A percentile compares a stretch with the other conserved stretches of the same genome.
Conservation (phyloP, 2,888 invertebrate genomes). For the Rhogogaster chlorosoma region DNA sequence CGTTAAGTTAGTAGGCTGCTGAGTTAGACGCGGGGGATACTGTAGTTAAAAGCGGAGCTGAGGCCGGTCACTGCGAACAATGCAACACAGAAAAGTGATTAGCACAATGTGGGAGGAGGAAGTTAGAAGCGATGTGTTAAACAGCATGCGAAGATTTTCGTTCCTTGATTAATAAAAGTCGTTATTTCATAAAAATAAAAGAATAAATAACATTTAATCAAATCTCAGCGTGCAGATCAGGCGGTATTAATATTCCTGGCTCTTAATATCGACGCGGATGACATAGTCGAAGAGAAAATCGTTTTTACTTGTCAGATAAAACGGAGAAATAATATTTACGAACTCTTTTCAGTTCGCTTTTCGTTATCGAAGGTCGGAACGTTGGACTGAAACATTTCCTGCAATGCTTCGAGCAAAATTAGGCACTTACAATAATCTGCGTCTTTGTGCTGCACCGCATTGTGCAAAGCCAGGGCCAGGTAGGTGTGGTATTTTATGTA, state of each 20-base stretch:
- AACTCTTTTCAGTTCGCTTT: neutral
- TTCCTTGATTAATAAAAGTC: neutral
- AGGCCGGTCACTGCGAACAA: slow-evolving; percentile 76
- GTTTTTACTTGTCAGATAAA: too few species aligned
- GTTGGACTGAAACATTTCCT: slow-evolving; percentile 59
- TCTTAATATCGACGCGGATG: neutral
- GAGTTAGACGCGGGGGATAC: slow-evolving; percentile 71
- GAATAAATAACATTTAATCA: neutral
- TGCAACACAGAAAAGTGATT: slow-evolving; percentile 55
- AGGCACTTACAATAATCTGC: slow-evolving; percentile 74
- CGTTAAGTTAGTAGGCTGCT: slow-evolving; percentile 3
- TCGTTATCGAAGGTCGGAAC: slow-evolving; percentile 39
- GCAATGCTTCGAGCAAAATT: slow-evolving; percentile 53
- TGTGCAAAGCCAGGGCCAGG: slow-evolving; percentile 73
- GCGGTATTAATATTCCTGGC: neutral
- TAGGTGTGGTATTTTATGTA: slow-evolving; percentile 75
- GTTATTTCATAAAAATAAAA: too few species aligned
- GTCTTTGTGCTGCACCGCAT: slow-evolving; percentile 73
- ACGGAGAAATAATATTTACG: neutral
- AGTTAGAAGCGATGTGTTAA: neutral
- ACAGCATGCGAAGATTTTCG: neutral
- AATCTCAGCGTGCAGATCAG: neutral
- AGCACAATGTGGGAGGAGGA: neutral
- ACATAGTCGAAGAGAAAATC: neutral
- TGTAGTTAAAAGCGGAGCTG: slow-evolving; percentile 76